Conservation (phyloP, 2,888 invertebrate genomes). For the Diabrotica balteata region DNA sequence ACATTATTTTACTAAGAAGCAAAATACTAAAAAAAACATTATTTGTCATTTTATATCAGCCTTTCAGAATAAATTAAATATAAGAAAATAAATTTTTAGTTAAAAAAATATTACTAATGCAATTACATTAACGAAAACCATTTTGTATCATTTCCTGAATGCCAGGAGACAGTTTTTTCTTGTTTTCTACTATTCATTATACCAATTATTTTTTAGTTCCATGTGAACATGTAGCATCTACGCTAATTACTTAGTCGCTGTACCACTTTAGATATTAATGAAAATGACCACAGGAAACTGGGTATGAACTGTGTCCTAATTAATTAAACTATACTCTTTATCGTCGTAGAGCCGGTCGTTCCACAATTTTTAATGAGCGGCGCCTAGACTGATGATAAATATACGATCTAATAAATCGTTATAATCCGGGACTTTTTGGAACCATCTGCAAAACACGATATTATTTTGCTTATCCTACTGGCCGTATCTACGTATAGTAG, state of each 20-base stretch:
- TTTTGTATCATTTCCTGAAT: too few species aligned
- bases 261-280: slow-evolving; percentile 14
- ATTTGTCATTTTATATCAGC: too few species aligned
- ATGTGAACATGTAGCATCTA: slow-evolving; percentile 5
- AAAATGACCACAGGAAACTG: slow-evolving; percentile 15
- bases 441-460: too few species aligned
- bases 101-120: too few species aligned
- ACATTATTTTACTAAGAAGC: too few species aligned
- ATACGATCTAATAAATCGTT: background rate
- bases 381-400: slow-evolving; percentile 3
- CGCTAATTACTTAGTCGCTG: slow-evolving; percentile 7
- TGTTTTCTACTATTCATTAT: background rate
- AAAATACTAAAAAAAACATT: too few species aligned
- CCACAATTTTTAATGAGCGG: slow-evolving; percentile 10
- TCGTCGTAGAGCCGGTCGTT: slow-evolving; percentile 3
- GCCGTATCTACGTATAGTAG: too few species aligned
- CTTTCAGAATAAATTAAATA: too few species aligned
- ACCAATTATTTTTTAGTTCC: slow-evolving; percentile 10
- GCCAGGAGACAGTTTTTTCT: background rate
- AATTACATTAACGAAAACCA: too few species aligned
- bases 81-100: too few species aligned
- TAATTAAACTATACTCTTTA: slow-evolving; percentile 11
- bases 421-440: too few species aligned
- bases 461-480: too few species aligned
- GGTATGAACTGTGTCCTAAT: slow-evolving; percentile 9